A percentile compares a stretch with the other conserved stretches of the same genome.
Conservation (phyloP, 2,888 invertebrate species). For the Conops quadrifasciatus region DNA sequence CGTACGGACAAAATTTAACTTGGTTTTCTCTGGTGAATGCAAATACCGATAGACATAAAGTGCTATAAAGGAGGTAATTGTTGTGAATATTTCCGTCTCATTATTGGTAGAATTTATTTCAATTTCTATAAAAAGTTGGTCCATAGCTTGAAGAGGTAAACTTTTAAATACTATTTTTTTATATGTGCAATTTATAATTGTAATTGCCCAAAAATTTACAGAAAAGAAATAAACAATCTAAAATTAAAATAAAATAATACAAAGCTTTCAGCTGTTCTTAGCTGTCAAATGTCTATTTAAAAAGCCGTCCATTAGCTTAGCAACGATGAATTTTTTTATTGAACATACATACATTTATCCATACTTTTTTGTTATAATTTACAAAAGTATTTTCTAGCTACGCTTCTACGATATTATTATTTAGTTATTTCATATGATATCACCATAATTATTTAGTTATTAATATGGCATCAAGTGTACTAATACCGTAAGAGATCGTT, state of each 20-base stretch:
- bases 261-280: background rate
- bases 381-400: too few species aligned
- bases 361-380: too few species aligned
- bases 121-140: constrained; percentile 62
- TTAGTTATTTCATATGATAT: too few species aligned
- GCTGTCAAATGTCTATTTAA: too few species aligned
- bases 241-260: background rate
- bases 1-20: constrained; percentile 64
- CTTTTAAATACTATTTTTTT: background rate
- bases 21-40: constrained; percentile 64
- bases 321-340: too few species aligned
- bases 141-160: constrained; percentile 48
- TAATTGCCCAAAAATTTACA: background rate
- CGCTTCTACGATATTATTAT: too few species aligned
- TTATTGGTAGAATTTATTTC: constrained; percentile 54
- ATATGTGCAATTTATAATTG: background rate
- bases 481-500: too few species aligned
- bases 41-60: constrained; percentile 72
- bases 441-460: too few species aligned
- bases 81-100: constrained; percentile 62
- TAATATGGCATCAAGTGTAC: too few species aligned
- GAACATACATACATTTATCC: too few species aligned
- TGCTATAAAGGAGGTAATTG: constrained; percentile 73
- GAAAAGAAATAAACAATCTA: background rate
- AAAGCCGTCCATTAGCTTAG: too few species aligned